phyloP scores from a whole-genome alignment of 2,113 vertebrate species.

The Numida meleagris region DNA sequence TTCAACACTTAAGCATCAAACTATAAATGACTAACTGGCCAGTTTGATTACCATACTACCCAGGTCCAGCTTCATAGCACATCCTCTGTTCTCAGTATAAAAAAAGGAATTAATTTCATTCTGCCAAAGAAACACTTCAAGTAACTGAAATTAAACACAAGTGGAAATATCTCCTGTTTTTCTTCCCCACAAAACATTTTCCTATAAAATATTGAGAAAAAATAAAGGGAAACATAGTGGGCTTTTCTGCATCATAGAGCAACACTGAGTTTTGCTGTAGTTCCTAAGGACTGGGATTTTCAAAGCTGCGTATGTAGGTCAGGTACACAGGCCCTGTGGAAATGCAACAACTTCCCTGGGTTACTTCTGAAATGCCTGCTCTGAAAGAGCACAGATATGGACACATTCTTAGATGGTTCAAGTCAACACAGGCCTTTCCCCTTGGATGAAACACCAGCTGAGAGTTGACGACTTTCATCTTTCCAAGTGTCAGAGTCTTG shows the following conservation, averaged over 20 bases:
- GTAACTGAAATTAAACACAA: background rate
- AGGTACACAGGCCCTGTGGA: background rate
- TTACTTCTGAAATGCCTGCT: background rate
- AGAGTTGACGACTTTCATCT: background rate
- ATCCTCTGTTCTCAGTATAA: background rate
- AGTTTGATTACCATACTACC: background rate
- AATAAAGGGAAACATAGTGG: background rate
- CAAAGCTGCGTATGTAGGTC: background rate
- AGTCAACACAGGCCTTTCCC: background rate
- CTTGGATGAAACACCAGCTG: background rate
- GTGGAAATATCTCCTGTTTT: background rate
- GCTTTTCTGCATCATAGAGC: background rate
- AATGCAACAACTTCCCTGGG: background rate
- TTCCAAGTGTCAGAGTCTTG: background rate
- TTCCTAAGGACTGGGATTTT: background rate
- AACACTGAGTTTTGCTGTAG: background rate
- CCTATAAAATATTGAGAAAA: background rate
- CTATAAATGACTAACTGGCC: constrained; percentile 1
- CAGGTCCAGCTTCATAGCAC: background rate
- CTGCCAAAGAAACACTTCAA: background rate
- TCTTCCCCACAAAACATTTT: background rate
- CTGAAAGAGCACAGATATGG: background rate
- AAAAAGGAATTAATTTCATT: background rate
- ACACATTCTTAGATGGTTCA: background rate
- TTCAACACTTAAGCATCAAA: background rate